Percentiles rank a stretch among this genome's conserved stretches.
These are phyloP conservation scores for Lasiommata megera DNA, from an alignment of 2,888 invertebrate species.

Conservation along the genomic window DNA sequence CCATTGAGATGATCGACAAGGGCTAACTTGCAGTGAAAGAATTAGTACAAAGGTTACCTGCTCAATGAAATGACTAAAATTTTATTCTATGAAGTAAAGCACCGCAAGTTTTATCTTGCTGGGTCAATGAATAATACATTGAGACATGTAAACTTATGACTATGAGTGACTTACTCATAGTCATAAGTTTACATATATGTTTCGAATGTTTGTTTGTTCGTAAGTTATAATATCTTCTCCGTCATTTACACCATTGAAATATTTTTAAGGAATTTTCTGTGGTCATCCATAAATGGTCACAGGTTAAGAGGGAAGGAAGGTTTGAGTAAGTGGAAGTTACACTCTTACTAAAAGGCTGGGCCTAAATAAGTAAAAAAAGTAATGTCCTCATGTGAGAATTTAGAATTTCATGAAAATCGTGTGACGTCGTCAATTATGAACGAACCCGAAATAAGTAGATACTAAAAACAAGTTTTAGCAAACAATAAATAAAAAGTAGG, in stretches of 20 bases:
- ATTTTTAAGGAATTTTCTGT: not conserved
- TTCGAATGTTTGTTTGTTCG: conserved; percentile 2
- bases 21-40: too few relatives aligned
- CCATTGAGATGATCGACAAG: too few relatives aligned
- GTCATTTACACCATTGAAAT: not conserved
- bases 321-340: too few relatives aligned
- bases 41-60: not conserved
- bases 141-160: not conserved
- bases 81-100: conserved; percentile 2
- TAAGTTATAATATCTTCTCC: not conserved
- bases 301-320: too few relatives aligned
- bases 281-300: too few relatives aligned
- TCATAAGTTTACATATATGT: too few relatives aligned
- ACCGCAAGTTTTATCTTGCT: not conserved
- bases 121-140: conserved; percentile 4
- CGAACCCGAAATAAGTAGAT: too few relatives aligned
- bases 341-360: too few relatives aligned
- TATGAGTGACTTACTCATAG: not conserved
- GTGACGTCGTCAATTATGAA: too few relatives aligned
- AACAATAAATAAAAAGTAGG: not conserved
- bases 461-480: not conserved
- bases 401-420: too few relatives aligned
- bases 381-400: too few relatives aligned
- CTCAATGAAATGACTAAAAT: conserved; percentile 14
- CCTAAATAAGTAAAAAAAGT: too few relatives aligned